Conservation (phyloP, 2,888 invertebrate species). For the Oscheius sp. region DNA sequence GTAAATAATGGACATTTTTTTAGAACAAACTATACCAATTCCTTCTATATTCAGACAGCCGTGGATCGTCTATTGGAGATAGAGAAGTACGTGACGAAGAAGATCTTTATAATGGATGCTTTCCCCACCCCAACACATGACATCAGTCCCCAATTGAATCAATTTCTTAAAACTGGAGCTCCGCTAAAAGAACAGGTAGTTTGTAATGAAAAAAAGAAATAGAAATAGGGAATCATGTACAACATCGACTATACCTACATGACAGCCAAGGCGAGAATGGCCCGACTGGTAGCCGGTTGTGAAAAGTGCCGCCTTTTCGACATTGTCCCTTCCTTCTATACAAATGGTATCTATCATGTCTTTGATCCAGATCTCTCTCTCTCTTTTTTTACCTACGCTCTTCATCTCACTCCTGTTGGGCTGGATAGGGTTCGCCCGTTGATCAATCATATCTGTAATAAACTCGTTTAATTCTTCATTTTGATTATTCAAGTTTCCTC, state of each 20-base stretch:
- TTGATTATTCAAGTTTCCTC: no score
- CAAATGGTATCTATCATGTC: neutral
- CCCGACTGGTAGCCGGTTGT: neutral
- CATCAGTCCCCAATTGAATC: neutral
- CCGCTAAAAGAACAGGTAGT: neutral
- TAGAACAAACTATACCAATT: neutral
- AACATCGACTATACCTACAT: neutral
- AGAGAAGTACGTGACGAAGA: neutral
- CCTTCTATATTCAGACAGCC: neutral
- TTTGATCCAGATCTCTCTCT: constrained; percentile 3
- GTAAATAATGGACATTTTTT: neutral
- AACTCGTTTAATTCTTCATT: no score
- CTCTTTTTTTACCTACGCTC: neutral
- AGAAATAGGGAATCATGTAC: no score
- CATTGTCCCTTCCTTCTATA: neutral
- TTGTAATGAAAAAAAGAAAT: no score
- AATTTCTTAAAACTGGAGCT: neutral
- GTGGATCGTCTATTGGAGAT: neutral
- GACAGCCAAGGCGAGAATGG: neutral
- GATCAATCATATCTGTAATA: neutral
- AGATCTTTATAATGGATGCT: neutral
- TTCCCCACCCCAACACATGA: neutral
- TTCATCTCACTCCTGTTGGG: constrained; percentile 8
- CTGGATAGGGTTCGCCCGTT: constrained; percentile 9
- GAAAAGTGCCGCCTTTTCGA: constrained; percentile 11